phyloP scores from a whole-genome alignment of 2,797 vertebrate genomes.

The Megaceryle alcyon region DNA sequence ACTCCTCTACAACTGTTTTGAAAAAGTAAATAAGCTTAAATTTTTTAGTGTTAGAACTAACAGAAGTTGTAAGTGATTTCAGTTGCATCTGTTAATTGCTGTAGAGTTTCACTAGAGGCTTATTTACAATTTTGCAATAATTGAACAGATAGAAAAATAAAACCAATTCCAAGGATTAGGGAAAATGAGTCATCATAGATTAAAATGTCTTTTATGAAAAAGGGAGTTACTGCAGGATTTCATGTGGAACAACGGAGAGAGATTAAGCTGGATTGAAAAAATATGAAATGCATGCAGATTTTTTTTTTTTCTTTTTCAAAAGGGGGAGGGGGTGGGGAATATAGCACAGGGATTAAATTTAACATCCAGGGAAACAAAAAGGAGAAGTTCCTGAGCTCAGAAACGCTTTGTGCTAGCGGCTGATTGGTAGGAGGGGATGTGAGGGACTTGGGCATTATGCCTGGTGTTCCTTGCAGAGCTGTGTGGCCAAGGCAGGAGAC shows the following conservation, averaged over 20 bases:
- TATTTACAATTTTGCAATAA: background rate
- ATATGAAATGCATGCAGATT: background rate
- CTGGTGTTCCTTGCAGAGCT: fast-evolving
- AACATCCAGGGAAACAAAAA: background rate
- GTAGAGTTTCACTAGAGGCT: background rate
- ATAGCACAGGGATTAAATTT: background rate
- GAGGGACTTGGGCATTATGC: fast-evolving
- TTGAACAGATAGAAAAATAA: background rate
- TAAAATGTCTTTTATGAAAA: background rate
- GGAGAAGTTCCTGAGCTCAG: background rate
- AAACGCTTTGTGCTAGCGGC: background rate
- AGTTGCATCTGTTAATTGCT: background rate
- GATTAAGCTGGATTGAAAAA: background rate
- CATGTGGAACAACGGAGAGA: background rate
- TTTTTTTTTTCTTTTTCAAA: too few species aligned
- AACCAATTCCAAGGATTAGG: background rate
- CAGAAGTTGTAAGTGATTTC: background rate
- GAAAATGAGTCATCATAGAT: background rate
- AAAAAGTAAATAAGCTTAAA: background rate
- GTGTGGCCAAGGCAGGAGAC: fast-evolving
- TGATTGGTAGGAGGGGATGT: fast-evolving
- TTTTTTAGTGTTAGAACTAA: background rate
- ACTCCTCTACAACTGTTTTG: background rate
- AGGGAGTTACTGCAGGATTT: background rate
- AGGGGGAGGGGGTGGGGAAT: background rate